phyloP scores from a whole-genome alignment of 2,797 vertebrate species.

The Sebastes diploproa region DNA sequence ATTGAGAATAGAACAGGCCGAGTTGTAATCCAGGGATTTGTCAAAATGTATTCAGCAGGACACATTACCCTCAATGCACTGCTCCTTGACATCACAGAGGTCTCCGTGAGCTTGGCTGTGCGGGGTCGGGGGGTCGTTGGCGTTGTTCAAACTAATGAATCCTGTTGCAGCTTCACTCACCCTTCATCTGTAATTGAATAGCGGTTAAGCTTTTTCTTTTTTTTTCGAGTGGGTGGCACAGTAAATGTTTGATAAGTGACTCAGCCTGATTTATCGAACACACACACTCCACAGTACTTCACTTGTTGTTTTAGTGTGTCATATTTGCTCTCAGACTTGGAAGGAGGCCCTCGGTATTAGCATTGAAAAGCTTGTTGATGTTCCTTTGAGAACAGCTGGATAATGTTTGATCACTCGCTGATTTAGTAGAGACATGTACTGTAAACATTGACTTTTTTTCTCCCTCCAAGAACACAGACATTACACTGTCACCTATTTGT shows the following conservation, averaged over 20 bases:
- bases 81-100: constrained; percentile 15
- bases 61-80: constrained; percentile 42
- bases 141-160: constrained; percentile 32
- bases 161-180: constrained; percentile 24
- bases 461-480: constrained; percentile 18
- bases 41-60: constrained; percentile 62
- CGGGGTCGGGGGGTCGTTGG: not conserved
- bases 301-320: constrained; percentile 57
- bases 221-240: constrained; percentile 53
- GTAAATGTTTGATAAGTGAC: constrained; percentile 69
- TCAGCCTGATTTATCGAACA: constrained; percentile 51
- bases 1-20: constrained; percentile 41
- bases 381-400: constrained; percentile 60
- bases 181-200: constrained; percentile 45
- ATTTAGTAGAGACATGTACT: constrained; percentile 63
- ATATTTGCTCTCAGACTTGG: constrained; percentile 63
- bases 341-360: constrained; percentile 48
- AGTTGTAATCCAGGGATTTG: constrained; percentile 61
- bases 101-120: constrained; percentile 9
- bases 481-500: constrained; percentile 50
- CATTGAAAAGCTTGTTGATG: constrained; percentile 55
- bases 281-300: constrained; percentile 40
- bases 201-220: constrained; percentile 43
- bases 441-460: constrained; percentile 48
- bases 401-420: constrained; percentile 62